These are phyloP conservation scores for Erpornis zantholeuca DNA, from an alignment of 2,113 vertebrate species.

Conservation along the genomic window DNA sequence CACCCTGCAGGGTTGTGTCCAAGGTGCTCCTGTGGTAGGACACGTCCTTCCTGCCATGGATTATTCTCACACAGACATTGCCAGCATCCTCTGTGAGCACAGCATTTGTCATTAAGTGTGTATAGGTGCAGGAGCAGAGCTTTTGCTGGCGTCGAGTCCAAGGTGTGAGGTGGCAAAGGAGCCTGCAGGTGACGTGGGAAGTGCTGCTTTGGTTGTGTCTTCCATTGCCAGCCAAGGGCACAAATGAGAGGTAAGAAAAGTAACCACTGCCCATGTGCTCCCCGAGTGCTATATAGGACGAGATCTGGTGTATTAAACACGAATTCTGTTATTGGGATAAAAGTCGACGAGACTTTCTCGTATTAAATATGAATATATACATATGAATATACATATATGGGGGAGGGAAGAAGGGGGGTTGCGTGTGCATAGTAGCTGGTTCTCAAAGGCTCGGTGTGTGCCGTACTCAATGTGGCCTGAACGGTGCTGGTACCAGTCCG, in stretches of 20 bases:
- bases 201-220: neutral
- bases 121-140: rapidly evolving
- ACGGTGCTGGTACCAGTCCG: no score
- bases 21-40: rapidly evolving
- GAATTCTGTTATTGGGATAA: no score
- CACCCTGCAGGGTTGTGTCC: neutral
- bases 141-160: neutral
- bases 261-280: rapidly evolving
- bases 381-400: rapidly evolving
- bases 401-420: no score
- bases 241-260: neutral
- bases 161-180: neutral
- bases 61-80: neutral
- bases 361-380: rapidly evolving
- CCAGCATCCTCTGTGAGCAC: no score
- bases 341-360: neutral
- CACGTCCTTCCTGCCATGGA: rapidly evolving
- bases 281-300: rapidly evolving
- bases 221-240: neutral
- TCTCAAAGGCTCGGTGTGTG: no score
- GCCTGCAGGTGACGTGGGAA: rapidly evolving
- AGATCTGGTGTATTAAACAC: no score
- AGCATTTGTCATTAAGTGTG: rapidly evolving
- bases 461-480: no score
- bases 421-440: rapidly evolving